phyloP scores from a whole-genome alignment of 2,113 vertebrate genomes.

The Ptilorrhoa leucosticta region DNA sequence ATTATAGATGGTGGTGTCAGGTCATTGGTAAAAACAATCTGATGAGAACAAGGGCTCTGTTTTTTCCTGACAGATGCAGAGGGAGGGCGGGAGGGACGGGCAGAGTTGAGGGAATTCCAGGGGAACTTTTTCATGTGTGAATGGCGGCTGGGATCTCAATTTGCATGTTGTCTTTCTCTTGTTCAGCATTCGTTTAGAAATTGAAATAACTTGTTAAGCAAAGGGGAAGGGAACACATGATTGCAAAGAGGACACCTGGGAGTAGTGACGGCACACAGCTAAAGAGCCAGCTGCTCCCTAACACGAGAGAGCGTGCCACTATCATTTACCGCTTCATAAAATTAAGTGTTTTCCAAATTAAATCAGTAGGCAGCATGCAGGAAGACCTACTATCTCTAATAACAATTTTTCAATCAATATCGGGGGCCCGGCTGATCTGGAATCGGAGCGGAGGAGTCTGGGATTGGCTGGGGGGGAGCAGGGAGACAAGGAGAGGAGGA shows the following conservation, averaged over 20 bases:
- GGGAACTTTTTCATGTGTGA: constrained; percentile 85
- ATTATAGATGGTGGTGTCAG: constrained; percentile 96
- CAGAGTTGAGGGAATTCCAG: constrained; percentile 87
- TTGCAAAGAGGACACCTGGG: constrained; percentile 80
- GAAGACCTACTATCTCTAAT: constrained; percentile 80
- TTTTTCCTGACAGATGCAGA: constrained; percentile 88
- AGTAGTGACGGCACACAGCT: constrained; percentile 72
- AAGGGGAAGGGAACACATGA: constrained; percentile 80
- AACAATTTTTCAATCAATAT: constrained; percentile 86
- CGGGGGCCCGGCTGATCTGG: constrained; percentile 34
- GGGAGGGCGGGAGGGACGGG: constrained; percentile 48
- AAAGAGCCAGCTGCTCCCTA: constrained; percentile 82
- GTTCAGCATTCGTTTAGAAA: constrained; percentile 84
- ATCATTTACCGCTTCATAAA: constrained; percentile 88
- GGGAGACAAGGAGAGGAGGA: background rate
- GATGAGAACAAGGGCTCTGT: constrained; percentile 83
- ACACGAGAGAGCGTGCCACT: constrained; percentile 78
- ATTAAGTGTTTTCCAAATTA: constrained; percentile 90
- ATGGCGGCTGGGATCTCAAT: constrained; percentile 78
- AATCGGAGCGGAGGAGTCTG: background rate
- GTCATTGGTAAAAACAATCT: constrained; percentile 89
- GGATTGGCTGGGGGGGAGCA: background rate
- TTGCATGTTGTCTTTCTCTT: constrained; percentile 87
- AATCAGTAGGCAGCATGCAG: constrained; percentile 79
- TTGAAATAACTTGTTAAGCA: constrained; percentile 88